A percentile compares a stretch with the other conserved stretches of the same genome.
Conservation (phyloP, 2,113 vertebrate species). For the Campylomormyrus tamandua region DNA sequence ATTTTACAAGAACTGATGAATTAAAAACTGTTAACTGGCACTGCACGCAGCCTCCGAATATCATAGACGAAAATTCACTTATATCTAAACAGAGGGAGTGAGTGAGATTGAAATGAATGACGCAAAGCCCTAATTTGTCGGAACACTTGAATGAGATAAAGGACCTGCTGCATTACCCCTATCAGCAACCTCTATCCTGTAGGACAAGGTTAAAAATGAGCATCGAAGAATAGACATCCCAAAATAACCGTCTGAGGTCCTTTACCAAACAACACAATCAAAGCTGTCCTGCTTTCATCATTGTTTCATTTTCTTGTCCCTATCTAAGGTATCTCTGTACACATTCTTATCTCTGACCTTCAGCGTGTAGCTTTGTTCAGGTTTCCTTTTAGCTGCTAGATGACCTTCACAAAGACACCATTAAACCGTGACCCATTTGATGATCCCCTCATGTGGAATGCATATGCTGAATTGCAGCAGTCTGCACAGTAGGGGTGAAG, state of each 20-base stretch:
- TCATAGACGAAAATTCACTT: conserved; percentile 37
- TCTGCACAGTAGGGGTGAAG: conserved; percentile 93
- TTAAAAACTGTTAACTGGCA: not conserved
- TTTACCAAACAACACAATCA: conserved; percentile 72
- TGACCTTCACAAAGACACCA: conserved; percentile 94
- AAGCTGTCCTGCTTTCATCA: conserved; percentile 59
- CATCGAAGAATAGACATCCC: conserved; percentile 54
- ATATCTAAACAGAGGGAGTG: conserved; percentile 39
- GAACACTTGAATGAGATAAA: conserved; percentile 62
- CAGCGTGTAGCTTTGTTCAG: conserved; percentile 77
- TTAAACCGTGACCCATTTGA: conserved; percentile 94
- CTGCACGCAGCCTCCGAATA: not conserved
- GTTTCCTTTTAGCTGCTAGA: conserved; percentile 73
- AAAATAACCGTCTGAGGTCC: conserved; percentile 69
- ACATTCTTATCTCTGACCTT: conserved; percentile 94
- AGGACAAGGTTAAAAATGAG: conserved; percentile 59
- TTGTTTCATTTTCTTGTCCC: conserved; percentile 79
- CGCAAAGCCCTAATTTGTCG: conserved; percentile 55
- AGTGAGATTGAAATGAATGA: conserved; percentile 17
- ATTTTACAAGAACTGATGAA: not conserved
- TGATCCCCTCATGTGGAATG: conserved; percentile 85
- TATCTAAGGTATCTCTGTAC: conserved; percentile 72
- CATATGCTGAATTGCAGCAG: conserved; percentile 85
- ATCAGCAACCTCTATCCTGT: conserved; percentile 50
- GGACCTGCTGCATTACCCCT: conserved; percentile 52